phyloP scores from a whole-genome alignment of 2,797 vertebrate species.

The Anabas testudineus region DNA sequence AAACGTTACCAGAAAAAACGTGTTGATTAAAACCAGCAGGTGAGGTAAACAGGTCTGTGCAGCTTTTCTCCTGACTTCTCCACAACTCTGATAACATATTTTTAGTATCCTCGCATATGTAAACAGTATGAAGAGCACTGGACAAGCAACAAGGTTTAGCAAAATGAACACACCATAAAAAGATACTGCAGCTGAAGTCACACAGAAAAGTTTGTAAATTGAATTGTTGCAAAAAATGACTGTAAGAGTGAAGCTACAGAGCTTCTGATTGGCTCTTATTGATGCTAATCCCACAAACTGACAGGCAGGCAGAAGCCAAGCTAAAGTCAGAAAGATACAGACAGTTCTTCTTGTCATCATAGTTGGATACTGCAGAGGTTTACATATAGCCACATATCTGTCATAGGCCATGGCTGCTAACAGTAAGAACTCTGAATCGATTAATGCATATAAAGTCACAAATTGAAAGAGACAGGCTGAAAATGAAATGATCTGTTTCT shows the following conservation, averaged over 20 bases:
- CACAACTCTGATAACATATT: slow-evolving; percentile 8
- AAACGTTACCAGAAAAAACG: too few relatives aligned
- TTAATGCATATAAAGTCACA: background rate
- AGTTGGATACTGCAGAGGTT: slow-evolving; percentile 15
- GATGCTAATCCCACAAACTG: background rate
- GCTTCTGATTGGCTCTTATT: background rate
- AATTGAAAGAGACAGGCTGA: background rate
- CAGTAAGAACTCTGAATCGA: slow-evolving; percentile 40
- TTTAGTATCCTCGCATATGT: slow-evolving; percentile 52
- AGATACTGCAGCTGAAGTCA: too few relatives aligned
- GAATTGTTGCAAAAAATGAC: too few relatives aligned
- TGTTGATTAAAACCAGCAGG: too few relatives aligned
- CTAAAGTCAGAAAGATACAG: background rate
- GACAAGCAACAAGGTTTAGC: background rate
- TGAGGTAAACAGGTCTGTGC: too few relatives aligned
- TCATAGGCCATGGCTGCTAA: slow-evolving; percentile 55
- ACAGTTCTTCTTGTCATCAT: slow-evolving; percentile 1
- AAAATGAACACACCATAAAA: too few relatives aligned
- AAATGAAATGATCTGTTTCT: too few relatives aligned
- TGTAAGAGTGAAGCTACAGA: too few relatives aligned
- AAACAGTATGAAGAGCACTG: slow-evolving; percentile 39
- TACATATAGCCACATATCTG: too few relatives aligned
- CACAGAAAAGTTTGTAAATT: too few relatives aligned
- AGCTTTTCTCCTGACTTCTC: slow-evolving; percentile 30
- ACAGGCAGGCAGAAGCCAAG: slow-evolving; percentile 36